Conservation (phyloP, 2,113 vertebrate species). For the Mesembrinibis cayennensis region DNA sequence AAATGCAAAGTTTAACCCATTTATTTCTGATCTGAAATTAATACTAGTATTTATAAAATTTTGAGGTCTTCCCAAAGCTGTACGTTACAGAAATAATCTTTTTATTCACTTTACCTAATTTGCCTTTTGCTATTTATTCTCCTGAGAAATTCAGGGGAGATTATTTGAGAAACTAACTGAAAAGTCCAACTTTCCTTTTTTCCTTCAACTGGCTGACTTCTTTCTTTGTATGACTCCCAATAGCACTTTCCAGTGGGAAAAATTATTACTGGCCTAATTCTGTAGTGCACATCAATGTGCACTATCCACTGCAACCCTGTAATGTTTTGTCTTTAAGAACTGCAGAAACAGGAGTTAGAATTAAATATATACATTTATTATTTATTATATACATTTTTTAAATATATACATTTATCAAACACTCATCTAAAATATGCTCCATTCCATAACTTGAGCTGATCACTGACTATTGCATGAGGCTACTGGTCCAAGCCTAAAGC, state of each 20-base stretch:
- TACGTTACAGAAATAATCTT: neutral
- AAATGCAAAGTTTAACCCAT: constrained; percentile 31
- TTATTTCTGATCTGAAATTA: neutral
- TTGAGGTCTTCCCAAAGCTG: neutral
- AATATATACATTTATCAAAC: neutral
- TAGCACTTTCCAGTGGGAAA: neutral
- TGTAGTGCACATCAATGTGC: neutral
- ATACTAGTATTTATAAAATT: neutral
- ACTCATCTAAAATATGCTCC: neutral
- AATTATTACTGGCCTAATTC: neutral
- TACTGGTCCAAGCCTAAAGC: neutral
- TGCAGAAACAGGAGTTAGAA: neutral
- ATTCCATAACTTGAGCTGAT: neutral
- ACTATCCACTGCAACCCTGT: neutral
- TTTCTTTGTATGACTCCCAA: neutral
- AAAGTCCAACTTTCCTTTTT: neutral
- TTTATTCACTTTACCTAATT: neutral
- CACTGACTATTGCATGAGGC: neutral
- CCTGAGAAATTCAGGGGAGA: neutral
- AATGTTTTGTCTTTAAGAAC: neutral
- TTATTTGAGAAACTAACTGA: neutral
- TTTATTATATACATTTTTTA: neutral
- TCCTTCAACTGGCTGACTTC: neutral
- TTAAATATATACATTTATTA: neutral
- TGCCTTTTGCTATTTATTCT: neutral